Evolutionary conservation across 1,140 invertebrate species (phyloP).

Genomic region (Trichogramma pretiosum): DNA sequence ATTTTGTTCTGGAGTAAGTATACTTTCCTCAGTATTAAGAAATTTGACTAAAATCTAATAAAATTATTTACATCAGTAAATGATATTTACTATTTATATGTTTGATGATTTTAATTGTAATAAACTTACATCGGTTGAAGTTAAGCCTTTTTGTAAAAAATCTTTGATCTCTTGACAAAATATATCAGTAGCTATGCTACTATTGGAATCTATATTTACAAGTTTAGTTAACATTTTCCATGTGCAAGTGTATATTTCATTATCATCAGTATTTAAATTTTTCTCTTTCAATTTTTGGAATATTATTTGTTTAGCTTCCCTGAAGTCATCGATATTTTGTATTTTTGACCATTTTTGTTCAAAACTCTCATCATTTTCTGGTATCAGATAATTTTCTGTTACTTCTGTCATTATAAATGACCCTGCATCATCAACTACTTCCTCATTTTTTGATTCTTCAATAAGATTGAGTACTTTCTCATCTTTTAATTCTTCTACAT

Average conservation of each 20-base stretch:
- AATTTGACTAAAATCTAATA: constrained; percentile 31
- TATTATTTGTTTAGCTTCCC: constrained; percentile 28
- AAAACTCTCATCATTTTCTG: constrained; percentile 21
- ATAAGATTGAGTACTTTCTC: too few species aligned
- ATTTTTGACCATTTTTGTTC: constrained; percentile 26
- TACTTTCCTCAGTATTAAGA: constrained; percentile 22
- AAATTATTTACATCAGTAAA: constrained; percentile 9
- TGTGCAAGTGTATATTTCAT: constrained; percentile 28
- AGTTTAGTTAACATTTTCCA: constrained; percentile 29
- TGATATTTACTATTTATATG: constrained; percentile 2
- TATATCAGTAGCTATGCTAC: constrained; percentile 18
- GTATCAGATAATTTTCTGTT: too few species aligned
- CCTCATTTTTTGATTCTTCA: background rate
- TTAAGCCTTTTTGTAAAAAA: constrained; percentile 24
- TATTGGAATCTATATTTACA: constrained; percentile 9
- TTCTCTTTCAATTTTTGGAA: constrained; percentile 30
- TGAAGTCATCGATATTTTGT: constrained; percentile 25
- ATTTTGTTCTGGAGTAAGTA: constrained; percentile 26
- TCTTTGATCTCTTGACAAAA: constrained; percentile 34
- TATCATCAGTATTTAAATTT: constrained; percentile 1
- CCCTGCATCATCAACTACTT: too few species aligned
- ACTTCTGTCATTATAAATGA: too few species aligned
- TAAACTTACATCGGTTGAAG: constrained; percentile 25
- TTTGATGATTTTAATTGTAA: constrained; percentile 3
- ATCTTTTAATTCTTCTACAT: background rate